Evolutionary conservation across 1,140 invertebrate genomes (phyloP).

Genomic region (Octopus sinensis): DNA sequence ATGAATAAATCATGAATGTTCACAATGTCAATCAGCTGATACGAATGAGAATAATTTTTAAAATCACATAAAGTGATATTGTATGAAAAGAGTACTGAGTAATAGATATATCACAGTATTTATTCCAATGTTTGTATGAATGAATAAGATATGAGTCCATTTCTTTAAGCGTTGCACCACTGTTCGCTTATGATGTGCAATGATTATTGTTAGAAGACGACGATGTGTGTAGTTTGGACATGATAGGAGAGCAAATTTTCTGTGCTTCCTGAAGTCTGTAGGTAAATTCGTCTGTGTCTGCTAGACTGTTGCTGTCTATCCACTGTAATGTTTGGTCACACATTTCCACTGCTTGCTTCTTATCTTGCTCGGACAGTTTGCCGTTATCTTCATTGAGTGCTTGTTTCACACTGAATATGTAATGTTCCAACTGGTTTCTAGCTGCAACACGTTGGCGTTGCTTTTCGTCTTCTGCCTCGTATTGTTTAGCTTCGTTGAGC

Average conservation of each 20-base stretch:
- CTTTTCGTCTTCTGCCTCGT: constrained; percentile 81
- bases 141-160: too few relatives aligned
- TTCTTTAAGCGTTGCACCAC: too few relatives aligned
- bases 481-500: constrained; percentile 95
- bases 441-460: constrained; percentile 76
- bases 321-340: constrained; percentile 90
- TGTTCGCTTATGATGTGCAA: too few relatives aligned
- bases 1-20: too few relatives aligned
- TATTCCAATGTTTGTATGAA: too few relatives aligned
- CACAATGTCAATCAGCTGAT: too few relatives aligned
- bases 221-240: constrained; percentile 56
- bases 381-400: constrained; percentile 69
- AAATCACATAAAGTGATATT: too few relatives aligned
- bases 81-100: too few relatives aligned
- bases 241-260: constrained; percentile 55
- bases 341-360: constrained; percentile 79
- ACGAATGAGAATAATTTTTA: too few relatives aligned
- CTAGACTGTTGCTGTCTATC: constrained; percentile 83
- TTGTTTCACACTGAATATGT: constrained; percentile 81
- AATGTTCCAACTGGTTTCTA: constrained; percentile 66
- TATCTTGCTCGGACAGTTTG: constrained; percentile 76
- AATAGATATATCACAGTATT: too few relatives aligned
- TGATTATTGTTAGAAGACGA: too few relatives aligned
- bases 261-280: constrained; percentile 51
- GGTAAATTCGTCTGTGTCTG: constrained; percentile 54